Evolutionary conservation across 2,113 vertebrate genomes (phyloP).

Genomic region (Lepus europaeus): DNA sequence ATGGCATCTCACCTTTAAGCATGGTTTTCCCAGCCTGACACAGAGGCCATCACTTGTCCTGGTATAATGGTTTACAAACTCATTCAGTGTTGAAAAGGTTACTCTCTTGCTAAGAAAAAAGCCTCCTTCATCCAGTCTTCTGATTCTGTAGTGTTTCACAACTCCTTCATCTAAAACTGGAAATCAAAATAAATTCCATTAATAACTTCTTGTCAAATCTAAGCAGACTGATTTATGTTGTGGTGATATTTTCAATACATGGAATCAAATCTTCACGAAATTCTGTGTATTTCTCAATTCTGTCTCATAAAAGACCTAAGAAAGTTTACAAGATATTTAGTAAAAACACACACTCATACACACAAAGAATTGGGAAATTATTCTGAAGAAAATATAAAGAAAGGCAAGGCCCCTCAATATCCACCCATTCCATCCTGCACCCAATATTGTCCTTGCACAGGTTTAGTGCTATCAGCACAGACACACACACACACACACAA

Average conservation of each 20-base stretch:
- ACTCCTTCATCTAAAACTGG: slow-evolving; percentile 90
- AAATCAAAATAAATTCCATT: slow-evolving; percentile 56
- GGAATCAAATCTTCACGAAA: slow-evolving; percentile 17
- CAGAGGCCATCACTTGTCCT: slow-evolving; percentile 91
- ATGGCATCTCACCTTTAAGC: slow-evolving; percentile 91
- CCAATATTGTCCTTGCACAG: too few relatives aligned
- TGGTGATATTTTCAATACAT: neutral
- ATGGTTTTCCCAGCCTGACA: slow-evolving; percentile 90
- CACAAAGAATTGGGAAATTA: neutral
- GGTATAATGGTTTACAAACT: slow-evolving; percentile 92
- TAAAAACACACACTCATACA: neutral
- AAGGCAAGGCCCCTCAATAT: neutral
- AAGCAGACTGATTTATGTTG: neutral
- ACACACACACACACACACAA: neutral
- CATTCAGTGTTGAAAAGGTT: slow-evolving; percentile 89
- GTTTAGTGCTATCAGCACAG: neutral
- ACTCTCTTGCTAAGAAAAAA: slow-evolving; percentile 89
- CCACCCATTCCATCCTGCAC: too few relatives aligned
- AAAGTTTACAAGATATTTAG: neutral
- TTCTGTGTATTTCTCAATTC: slow-evolving; percentile 30
- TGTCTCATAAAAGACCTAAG: slow-evolving; percentile 31
- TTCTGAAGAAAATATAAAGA: slow-evolving; percentile 9
- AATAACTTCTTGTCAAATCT: slow-evolving; percentile 15
- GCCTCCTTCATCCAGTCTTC: slow-evolving; percentile 85
- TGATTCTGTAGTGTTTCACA: slow-evolving; percentile 96